phyloP scores from a whole-genome alignment of 1,140 invertebrate species.

The Brachionus sp. region DNA sequence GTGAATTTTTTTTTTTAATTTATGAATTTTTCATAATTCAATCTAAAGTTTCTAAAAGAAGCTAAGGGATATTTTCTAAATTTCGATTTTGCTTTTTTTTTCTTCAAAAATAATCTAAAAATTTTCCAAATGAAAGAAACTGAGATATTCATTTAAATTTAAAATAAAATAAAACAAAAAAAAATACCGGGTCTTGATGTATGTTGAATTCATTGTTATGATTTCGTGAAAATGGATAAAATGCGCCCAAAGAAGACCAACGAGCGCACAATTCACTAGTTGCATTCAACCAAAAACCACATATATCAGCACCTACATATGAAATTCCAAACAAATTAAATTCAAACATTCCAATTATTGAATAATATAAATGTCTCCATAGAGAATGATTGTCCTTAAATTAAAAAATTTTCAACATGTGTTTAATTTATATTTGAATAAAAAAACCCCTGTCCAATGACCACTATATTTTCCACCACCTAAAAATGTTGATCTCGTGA shows the following conservation, averaged over 20 bases:
- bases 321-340: conserved; percentile 56
- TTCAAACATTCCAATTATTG: conserved; percentile 49
- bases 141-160: no score
- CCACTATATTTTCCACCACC: conserved; percentile 76
- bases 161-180: conserved; percentile 4
- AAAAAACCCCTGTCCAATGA: conserved; percentile 81
- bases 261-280: conserved; percentile 64
- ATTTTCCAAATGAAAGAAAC: no score
- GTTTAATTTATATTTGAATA: neutral
- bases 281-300: conserved; percentile 77
- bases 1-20: no score
- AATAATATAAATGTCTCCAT: conserved; percentile 55
- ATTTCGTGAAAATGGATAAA: conserved; percentile 59
- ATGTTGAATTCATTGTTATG: conserved; percentile 50
- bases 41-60: no score
- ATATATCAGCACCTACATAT: conserved; percentile 81
- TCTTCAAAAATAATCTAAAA: no score
- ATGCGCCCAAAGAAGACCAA: conserved; percentile 65
- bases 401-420: neutral
- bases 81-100: no score
- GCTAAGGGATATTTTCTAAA: no score
- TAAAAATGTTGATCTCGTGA: conserved; percentile 76
- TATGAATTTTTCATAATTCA: no score
- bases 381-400: conserved; percentile 52
- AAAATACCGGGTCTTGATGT: conserved; percentile 52